phyloP scores from a whole-genome alignment of 2,797 vertebrate genomes.

The Selene dorsalis region DNA sequence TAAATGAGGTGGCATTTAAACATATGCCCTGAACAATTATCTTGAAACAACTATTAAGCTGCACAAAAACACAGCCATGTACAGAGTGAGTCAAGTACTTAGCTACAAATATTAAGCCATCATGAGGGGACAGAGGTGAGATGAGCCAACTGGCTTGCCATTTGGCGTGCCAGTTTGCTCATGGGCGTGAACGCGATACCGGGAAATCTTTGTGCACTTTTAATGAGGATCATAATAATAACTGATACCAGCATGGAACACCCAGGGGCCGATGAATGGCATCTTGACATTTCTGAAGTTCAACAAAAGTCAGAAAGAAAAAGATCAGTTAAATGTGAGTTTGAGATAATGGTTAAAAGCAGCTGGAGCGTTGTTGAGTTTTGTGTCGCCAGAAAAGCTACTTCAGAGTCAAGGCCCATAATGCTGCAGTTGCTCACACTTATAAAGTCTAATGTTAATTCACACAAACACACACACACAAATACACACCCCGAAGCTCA shows the following conservation, averaged over 20 bases:
- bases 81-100: constrained; percentile 51
- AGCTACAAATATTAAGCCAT: constrained; percentile 59
- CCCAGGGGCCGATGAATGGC: constrained; percentile 32
- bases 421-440: constrained; percentile 61
- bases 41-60: constrained; percentile 73
- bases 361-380: constrained; percentile 11
- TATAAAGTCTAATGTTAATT: constrained; percentile 60
- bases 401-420: constrained; percentile 53
- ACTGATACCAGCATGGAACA: constrained; percentile 28
- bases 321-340: constrained; percentile 41
- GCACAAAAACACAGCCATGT: constrained; percentile 55
- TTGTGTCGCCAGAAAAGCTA: constrained; percentile 35
- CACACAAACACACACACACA: constrained; percentile 36
- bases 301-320: constrained; percentile 50
- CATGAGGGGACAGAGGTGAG: constrained; percentile 59
- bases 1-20: constrained; percentile 80
- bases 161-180: constrained; percentile 58
- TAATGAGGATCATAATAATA: constrained; percentile 54
- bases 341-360: constrained; percentile 31
- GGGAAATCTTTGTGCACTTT: constrained; percentile 38
- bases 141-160: constrained; percentile 62
- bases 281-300: constrained; percentile 53
- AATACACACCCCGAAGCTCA: constrained; percentile 29
- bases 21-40: constrained; percentile 78
- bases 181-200: constrained; percentile 27